Evolutionary conservation across 2,797 vertebrate species (phyloP).

Genomic region (Rhinella marina): DNA sequence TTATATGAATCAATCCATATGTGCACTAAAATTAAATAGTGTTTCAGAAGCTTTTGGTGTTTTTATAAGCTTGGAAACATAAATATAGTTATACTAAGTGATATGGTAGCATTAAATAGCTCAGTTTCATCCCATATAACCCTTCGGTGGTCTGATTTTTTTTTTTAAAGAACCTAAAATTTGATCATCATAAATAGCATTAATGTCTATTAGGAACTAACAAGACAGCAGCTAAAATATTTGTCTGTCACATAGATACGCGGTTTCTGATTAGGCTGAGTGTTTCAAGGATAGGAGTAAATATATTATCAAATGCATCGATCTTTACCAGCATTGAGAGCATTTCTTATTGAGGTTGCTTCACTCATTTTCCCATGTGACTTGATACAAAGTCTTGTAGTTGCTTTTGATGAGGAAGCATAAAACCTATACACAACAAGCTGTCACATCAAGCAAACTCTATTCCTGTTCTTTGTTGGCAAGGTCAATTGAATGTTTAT

Average conservation of each 20-base stretch:
- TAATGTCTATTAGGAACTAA: neutral
- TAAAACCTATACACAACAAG: conserved; percentile 67
- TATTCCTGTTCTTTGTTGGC: conserved; percentile 68
- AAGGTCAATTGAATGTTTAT: conserved; percentile 66
- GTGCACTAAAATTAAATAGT: neutral
- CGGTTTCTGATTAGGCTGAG: neutral
- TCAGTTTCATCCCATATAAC: neutral
- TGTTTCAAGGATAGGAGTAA: neutral
- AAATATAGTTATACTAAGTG: neutral
- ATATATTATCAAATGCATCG: neutral
- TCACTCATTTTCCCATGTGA: conserved; percentile 60
- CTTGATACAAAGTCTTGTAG: conserved; percentile 70
- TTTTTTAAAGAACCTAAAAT: neutral
- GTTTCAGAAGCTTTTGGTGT: neutral
- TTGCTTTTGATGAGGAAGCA: conserved; percentile 67
- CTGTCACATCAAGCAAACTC: conserved; percentile 71
- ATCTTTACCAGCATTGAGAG: neutral
- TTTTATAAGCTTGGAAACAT: neutral
- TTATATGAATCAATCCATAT: neutral
- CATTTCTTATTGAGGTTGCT: neutral
- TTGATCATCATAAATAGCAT: neutral
- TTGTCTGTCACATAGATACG: neutral
- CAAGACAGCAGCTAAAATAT: neutral
- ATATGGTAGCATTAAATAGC: neutral
- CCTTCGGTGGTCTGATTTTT: neutral